Evolutionary conservation across 1,140 invertebrate species (phyloP), one percentile per base, ranked within the genome.

Genomic region (Psilanteris sp.): DNA sequence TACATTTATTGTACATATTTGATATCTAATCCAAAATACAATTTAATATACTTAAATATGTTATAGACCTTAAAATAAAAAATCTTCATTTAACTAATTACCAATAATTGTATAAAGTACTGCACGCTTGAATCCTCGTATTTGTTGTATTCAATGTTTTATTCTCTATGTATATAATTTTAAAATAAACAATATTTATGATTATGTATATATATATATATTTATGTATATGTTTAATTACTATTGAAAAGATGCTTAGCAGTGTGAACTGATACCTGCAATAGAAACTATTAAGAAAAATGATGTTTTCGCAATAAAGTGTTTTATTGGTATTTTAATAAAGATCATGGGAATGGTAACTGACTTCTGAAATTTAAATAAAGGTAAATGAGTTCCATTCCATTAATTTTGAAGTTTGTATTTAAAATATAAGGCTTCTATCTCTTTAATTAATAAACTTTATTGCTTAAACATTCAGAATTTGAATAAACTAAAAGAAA

Each of bases 71-170:
- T n/a, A n/a, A n/a, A n/a, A n/a, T n/a, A 2, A 37, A 11, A 24
- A 41, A 8, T 22, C 2, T 1, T 20, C 6, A 3, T 20, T 3
- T 20, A 26, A 54, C 27, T 31, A 54, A 48, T 44, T 20, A 26
- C 6, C 13, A 1, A 31, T 32, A 22, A 71, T 24, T 72, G 44
- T 52, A 54, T 31, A 55, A 57, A 43, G n/a, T 22, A 43, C 43
- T 79, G 79, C 78, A 83, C 78, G 80, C 74, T 77, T 82, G 81
- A 67, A 74, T 80, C 66, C 72, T 78, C 68, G 72, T 74, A 59
- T 39, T 81, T 54, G 50, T 64, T 44, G 52, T 54, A 66, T 54
- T 18, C 32, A 43, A 34, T 61, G 36, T 71, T 26, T 48, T 14
- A n/a, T 50, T 74, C 11, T 68, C 72, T 57, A 59, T 82, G 80